Conservation (phyloP, 2,113 vertebrate species). For the Nycticorax nycticorax region DNA sequence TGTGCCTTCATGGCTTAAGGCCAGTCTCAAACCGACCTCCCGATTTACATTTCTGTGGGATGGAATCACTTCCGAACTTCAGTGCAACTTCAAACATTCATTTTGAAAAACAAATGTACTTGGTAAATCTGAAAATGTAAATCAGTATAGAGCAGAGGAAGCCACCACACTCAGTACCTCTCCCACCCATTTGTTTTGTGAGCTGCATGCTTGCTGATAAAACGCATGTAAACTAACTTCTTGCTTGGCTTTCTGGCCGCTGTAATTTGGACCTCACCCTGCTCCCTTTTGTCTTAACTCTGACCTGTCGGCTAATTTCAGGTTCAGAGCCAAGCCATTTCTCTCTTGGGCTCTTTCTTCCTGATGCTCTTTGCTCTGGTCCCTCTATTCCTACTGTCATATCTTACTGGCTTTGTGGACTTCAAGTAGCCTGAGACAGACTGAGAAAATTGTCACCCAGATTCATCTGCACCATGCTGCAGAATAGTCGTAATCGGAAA, state of each 20-base stretch:
- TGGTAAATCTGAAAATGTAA: background rate
- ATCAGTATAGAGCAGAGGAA: background rate
- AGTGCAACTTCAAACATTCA: background rate
- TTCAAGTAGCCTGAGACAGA: background rate
- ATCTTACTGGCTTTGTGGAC: background rate
- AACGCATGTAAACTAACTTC: background rate
- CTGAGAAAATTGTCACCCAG: background rate
- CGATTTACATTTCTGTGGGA: conserved; percentile 32
- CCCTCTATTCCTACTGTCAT: background rate
- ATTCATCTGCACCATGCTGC: background rate
- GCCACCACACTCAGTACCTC: background rate
- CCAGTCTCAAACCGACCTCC: background rate
- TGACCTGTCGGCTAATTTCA: background rate
- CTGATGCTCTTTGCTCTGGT: background rate
- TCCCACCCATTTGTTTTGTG: background rate
- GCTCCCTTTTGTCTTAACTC: background rate
- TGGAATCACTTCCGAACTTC: conserved; percentile 19
- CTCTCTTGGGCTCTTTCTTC: background rate
- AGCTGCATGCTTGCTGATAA: background rate
- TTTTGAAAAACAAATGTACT: background rate
- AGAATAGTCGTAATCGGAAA: background rate
- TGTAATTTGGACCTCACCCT: background rate
- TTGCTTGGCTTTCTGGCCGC: background rate
- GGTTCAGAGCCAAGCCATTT: background rate
- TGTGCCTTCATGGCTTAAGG: background rate